Evolutionary conservation across 2,797 vertebrate species (phyloP), one percentile per base, ranked within the genome.

Genomic region (Hoplostethus mediterraneus): DNA sequence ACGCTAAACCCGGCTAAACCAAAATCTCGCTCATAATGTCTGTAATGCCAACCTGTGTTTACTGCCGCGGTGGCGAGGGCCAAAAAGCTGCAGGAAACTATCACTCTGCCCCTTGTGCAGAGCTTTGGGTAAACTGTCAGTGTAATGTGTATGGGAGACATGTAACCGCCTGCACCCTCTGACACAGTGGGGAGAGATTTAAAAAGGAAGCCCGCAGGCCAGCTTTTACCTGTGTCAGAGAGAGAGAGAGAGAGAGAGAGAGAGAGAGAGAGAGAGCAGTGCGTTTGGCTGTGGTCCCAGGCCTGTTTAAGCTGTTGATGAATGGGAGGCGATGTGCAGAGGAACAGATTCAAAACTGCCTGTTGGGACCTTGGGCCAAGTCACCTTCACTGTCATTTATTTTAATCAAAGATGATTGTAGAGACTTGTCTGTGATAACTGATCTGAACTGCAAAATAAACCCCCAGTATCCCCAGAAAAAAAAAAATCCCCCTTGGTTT

Each of bases 131-230:
- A 55, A 61, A 42, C 53, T 65, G 55, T 61, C 67, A 52, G 62
- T 75, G 67, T 88, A 84, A 91, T 87, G 81, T 87, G 70, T 76
- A 84, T 80, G 67, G 71, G 69, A 91, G 89, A 86, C 92, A 81
- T 93, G 94, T 89, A 90, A 80, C 83, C 83, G 90, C 93, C 90
- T 89, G 93, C 82, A 82, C 77, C 74, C 75, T 82, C 69, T 83
- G 80, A 90, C 83, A 82, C 83, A 80, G 69, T 55, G 73, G 80
- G 81, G 77, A 78, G 75, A 28, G 84, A 85, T 90, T 90, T 84
- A 79, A 84, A 89, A 77, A 79, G 75, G 75, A 89, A 83, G 80
- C 87, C 88, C 80, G 82, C 47, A 49, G 90, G 91, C 87, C 79
- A 81, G 85, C 86, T 87, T 88, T 56, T 31, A 80, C 47, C 44